Base-by-base conservation (phyloP, 2,888 invertebrate genomes). In the Baronia brevicornis region DNA sequence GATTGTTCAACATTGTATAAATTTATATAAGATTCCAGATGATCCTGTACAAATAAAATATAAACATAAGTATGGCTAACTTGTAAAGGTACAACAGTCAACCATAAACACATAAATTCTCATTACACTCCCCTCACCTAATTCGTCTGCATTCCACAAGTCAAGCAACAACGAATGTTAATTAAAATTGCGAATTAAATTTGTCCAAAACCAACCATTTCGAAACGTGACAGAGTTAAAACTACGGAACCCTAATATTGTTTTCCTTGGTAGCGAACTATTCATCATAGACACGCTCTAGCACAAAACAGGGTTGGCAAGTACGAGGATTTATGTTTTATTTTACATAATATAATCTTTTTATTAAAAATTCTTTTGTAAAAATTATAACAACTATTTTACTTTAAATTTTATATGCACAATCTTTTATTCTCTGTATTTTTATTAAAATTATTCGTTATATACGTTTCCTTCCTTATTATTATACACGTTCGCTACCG, bases 241-340 rank as follows among this genome's bases (percentile, higher is more conserved):
- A n/a, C 26, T 14, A 12, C 30, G 9, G 23, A 13, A 17, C 23
- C 34, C 36, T 34, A 35, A 35, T 39, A 41, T 41, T 39, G 41
- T 44, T 41, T 39, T 33, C 39, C 39, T 42, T 25, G 35, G 27
- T 20, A 33, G 28, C 26, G 12, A 8, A 22, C 29, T 42, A 44
- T 44, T 44, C 39, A 44, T 44, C 44, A 44, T 44, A 41, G 42
- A 14, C 39, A 33, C 22, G 28, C 30, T 33, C 23, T 26, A 22
- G 28, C 17, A 23, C 32, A 10, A 4, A n/a, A 10, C 10, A 44
- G 44, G 44, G 44, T 24, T 44, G 36, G 8, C 38, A 36, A 6
- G 4, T 24, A 12, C n/a, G n/a, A 19, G 3, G 6, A 5, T 19
- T 19, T 4, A 3, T 8, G 8, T 19, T 19, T 5, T 5, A 8